phyloP scores from a whole-genome alignment of 2,888 invertebrate species.

The Dicyrtomina minuta region DNA sequence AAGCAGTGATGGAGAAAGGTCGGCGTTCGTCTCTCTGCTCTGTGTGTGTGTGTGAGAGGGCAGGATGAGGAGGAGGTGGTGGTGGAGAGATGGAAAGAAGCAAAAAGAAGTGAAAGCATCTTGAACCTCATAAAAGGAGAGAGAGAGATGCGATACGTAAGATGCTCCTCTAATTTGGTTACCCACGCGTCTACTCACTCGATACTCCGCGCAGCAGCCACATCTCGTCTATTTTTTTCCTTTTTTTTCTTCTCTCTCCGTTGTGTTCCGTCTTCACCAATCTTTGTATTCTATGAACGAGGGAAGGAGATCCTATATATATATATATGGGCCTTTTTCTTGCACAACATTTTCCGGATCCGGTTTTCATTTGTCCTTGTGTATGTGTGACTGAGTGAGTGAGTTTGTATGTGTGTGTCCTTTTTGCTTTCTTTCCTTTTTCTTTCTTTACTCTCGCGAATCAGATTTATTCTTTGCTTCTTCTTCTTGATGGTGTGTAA shows the following conservation, averaged over 20 bases:
- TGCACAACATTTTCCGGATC: background rate
- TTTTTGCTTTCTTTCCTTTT: background rate
- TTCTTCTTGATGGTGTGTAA: no score
- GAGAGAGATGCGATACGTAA: conserved; percentile 2
- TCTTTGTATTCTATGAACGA: background rate
- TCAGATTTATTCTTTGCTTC: no score
- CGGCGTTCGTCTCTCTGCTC: no score
- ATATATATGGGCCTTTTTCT: background rate
- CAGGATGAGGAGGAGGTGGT: background rate
- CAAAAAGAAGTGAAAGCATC: background rate
- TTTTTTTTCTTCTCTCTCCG: background rate
- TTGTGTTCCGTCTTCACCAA: background rate
- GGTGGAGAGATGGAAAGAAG: background rate
- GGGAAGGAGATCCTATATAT: no score
- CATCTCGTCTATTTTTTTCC: background rate
- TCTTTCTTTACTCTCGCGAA: background rate
- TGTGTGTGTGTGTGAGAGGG: background rate
- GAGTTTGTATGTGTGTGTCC: background rate
- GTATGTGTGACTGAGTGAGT: background rate
- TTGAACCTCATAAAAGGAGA: background rate
- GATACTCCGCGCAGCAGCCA: background rate
- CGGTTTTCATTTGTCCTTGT: background rate
- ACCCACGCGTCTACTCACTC: background rate
- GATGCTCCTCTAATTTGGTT: background rate
- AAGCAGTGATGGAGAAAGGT: no score